Evolutionary conservation across 23 tunicate genomes (phyloP), one percentile per base, ranked within the genome.

Genomic region (Trididemnum miniatum): DNA sequence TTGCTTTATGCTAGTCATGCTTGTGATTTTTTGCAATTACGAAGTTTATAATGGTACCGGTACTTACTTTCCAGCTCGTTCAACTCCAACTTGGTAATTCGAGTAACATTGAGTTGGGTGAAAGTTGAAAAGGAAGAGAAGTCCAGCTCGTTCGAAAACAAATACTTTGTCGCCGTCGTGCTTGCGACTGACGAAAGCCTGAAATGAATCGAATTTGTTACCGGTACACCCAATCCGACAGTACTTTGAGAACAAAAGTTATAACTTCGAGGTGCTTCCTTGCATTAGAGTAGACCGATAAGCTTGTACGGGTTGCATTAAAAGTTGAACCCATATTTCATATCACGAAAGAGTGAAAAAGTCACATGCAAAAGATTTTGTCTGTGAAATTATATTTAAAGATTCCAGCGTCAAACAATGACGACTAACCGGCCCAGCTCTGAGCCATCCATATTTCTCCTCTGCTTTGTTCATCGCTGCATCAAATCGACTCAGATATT

Each of bases 361-460:
- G 12, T 49, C 12, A 49, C 57, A 49, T 9, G 12, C 12, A 49
- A 49, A 12, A 49, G 18, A 12, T 49, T 49, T 12, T 9, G 12
- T 49, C 71, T 18, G 25, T 64, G 71, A 12, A 18, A 64, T 5
- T n/a, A 12, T n/a, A 9, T n/a, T 24, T 7, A n/a, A 64, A 15
- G 9, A 64, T 15, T 63, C 26, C n/a, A 5, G 20, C n/a, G n/a
- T n/a, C 3, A 71, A n/a, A n/a, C n/a, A n/a, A n/a, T n/a, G n/a
- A n/a, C n/a, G 15, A 37, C 80, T 75, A 26, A 90, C 91, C 85
- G 85, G 88, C 54, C 59, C 64, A 0, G 95, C 60, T 35, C 73
- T 71, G 29, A 94, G 87, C 98, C 98, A 94, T 31, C 73, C 36
- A 52, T 80, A 85, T 83, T 85, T 81, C 59, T 89, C 87, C 75